A percentile compares a stretch with the other conserved stretches of the same genome.
Conservation (phyloP, 2,113 vertebrate genomes). For the Anhinga anhinga region DNA sequence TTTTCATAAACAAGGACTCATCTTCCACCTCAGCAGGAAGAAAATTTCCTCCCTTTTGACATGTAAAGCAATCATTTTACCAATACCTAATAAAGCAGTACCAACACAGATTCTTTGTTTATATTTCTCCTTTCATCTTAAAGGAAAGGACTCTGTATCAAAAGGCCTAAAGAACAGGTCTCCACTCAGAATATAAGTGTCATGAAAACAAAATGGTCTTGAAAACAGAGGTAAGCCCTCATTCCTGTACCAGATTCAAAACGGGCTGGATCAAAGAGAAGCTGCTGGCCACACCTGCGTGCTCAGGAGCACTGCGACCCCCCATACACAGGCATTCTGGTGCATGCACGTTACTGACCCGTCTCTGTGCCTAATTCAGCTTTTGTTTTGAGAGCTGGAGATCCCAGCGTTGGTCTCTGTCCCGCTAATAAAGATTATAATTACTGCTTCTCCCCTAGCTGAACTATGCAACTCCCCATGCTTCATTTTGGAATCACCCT, state of each 20-base stretch:
- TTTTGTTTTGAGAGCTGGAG: not conserved
- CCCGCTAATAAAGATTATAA: not conserved
- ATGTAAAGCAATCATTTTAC: not conserved
- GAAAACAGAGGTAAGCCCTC: not conserved
- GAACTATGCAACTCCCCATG: not conserved
- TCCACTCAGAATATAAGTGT: not conserved
- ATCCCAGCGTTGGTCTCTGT: not conserved
- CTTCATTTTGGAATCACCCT: not conserved
- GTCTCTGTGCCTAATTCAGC: not conserved
- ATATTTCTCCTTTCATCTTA: slow-evolving; percentile 15
- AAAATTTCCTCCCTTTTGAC: not conserved
- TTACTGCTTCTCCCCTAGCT: not conserved
- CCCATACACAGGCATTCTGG: not conserved
- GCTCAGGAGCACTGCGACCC: not conserved
- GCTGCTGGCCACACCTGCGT: not conserved
- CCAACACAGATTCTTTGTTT: not conserved
- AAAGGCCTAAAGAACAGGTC: not conserved
- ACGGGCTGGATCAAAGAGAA: not conserved
- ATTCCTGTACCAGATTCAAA: not conserved
- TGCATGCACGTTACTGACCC: not conserved
- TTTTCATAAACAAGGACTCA: slow-evolving; percentile 30
- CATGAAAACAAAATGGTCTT: not conserved
- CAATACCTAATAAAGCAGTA: slow-evolving; percentile 30
- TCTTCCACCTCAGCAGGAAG: not conserved
- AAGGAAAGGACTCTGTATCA: not conserved